Conservation (phyloP, 2,888 invertebrate species). For the Sycophila texana region DNA sequence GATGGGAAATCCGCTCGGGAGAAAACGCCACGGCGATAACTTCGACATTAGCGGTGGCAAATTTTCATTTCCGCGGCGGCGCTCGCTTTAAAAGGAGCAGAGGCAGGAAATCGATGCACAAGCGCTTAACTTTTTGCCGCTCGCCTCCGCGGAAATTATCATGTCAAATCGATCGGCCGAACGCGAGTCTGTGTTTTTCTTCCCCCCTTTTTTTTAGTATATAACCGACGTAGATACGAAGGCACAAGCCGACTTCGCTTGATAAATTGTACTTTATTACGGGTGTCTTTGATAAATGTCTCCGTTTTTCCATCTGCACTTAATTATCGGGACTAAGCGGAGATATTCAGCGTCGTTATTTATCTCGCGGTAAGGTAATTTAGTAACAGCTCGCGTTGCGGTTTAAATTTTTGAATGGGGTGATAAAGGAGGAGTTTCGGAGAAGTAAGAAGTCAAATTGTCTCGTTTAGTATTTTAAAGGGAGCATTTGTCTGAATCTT, state of each 20-base stretch:
- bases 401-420: too few relatives aligned
- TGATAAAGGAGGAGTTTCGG: too few relatives aligned
- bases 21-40: conserved; percentile 21
- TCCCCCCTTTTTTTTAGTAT: too few relatives aligned
- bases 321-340: conserved; percentile 21
- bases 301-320: not conserved
- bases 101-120: conserved; percentile 18
- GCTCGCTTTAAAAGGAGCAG: conserved; percentile 1
- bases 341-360: not conserved
- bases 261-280: conserved; percentile 41
- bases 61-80: conserved; percentile 40
- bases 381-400: too few relatives aligned
- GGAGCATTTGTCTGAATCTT: too few relatives aligned
- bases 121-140: conserved; percentile 20
- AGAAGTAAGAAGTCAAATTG: too few relatives aligned
- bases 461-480: too few relatives aligned
- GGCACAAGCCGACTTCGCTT: not conserved
- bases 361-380: not conserved
- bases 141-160: conserved; percentile 53
- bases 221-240: too few relatives aligned
- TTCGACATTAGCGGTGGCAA: conserved; percentile 28
- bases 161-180: conserved; percentile 55
- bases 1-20: conserved; percentile 13
- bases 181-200: not conserved
- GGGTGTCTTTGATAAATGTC: conserved; percentile 21